Evolutionary conservation across 2,888 invertebrate species (phyloP).

Genomic region (Amiota minor): DNA sequence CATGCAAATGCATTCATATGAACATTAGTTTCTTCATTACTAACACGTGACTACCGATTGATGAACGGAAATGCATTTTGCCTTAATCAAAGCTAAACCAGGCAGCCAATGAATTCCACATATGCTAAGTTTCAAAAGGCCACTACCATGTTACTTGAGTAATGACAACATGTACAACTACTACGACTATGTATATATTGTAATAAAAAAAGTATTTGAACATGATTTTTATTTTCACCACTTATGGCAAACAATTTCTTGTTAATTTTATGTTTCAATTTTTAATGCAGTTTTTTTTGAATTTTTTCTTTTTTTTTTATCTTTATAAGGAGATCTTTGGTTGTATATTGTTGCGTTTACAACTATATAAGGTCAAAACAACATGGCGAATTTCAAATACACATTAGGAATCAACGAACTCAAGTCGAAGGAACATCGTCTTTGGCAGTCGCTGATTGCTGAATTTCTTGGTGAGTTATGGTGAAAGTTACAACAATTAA

Average conservation of each 20-base stretch:
- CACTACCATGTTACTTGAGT: not conserved
- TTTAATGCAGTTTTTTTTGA: not conserved
- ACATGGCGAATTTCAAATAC: slow-evolving; percentile 76
- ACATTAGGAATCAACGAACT: slow-evolving; percentile 83
- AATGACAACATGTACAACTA: no score
- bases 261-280: no score
- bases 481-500: not conserved
- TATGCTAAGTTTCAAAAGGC: not conserved
- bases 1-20: slow-evolving; percentile 1
- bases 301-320: no score
- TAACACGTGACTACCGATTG: no score
- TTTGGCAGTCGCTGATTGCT: slow-evolving; percentile 88
- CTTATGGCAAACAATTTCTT: slow-evolving; percentile 1
- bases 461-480: slow-evolving; percentile 83
- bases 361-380: slow-evolving; percentile 35
- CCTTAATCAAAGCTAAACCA: not conserved
- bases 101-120: not conserved
- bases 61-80: slow-evolving; percentile 10
- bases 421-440: slow-evolving; percentile 77
- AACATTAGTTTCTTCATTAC: no score
- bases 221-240: not conserved
- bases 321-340: not conserved
- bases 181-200: no score
- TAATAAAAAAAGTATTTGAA: no score
- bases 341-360: slow-evolving; percentile 46